Evolutionary conservation across 2,797 vertebrate species (phyloP).

Genomic region (Catharus ustulatus): DNA sequence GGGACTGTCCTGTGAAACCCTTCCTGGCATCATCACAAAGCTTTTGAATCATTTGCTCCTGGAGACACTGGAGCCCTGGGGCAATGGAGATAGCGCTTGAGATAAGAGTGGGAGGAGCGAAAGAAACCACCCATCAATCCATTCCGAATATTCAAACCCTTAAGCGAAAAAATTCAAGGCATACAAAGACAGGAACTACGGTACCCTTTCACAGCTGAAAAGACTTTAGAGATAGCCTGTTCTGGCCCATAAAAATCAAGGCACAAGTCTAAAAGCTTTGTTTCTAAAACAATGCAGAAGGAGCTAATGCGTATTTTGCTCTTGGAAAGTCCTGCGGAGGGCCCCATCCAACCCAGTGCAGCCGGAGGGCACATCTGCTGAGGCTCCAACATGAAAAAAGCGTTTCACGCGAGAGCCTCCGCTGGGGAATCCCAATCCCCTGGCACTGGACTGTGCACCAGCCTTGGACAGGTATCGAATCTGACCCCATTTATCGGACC

Average conservation of each 20-base stretch:
- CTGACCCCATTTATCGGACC: not conserved
- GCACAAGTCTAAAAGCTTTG: not conserved
- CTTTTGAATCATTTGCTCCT: not conserved
- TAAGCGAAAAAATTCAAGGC: not conserved
- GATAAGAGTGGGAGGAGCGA: not conserved
- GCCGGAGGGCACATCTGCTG: not conserved
- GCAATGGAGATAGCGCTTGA: not conserved
- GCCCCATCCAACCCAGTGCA: fast-evolving
- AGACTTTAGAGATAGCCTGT: not conserved
- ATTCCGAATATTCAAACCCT: not conserved
- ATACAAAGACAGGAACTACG: not conserved
- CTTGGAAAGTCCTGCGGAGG: not conserved
- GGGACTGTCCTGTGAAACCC: not conserved
- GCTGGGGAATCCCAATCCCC: not conserved
- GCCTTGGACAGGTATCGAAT: not conserved
- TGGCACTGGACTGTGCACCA: not conserved
- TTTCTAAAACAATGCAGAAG: not conserved
- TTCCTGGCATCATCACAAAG: not conserved
- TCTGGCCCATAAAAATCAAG: not conserved
- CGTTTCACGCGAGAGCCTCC: not conserved
- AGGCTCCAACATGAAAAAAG: not conserved
- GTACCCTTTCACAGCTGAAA: not conserved
- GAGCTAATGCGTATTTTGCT: not conserved
- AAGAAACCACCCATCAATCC: not conserved
- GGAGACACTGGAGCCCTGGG: not conserved